Evolutionary conservation across 2,888 invertebrate genomes (phyloP).

Genomic region (Marasmarcha lunaedactyla): DNA sequence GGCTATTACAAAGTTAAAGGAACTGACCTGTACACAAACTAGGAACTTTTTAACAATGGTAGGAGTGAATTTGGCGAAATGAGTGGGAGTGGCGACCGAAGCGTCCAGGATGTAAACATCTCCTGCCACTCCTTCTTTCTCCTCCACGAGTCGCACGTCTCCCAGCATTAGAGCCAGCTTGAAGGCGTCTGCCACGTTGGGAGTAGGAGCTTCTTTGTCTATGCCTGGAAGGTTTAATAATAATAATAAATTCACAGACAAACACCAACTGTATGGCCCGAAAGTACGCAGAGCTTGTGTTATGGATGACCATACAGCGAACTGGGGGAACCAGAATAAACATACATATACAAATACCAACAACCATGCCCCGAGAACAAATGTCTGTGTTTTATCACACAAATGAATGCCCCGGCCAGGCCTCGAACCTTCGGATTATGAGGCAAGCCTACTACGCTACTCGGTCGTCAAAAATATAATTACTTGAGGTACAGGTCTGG

Average conservation of each 20-base stretch:
- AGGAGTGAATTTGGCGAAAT: slow-evolving; percentile 88
- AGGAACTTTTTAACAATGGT: slow-evolving; percentile 86
- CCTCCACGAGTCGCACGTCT: slow-evolving; percentile 82
- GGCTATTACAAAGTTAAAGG: too few relatives aligned
- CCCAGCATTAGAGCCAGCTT: slow-evolving; percentile 88
- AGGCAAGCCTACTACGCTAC: too few relatives aligned
- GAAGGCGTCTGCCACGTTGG: slow-evolving; percentile 82
- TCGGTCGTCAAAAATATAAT: too few relatives aligned
- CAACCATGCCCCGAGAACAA: too few relatives aligned
- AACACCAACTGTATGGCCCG: too few relatives aligned
- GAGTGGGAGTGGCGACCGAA: slow-evolving; percentile 80
- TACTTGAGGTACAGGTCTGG: not conserved
- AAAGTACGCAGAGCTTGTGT: not conserved
- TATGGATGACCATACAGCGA: not conserved
- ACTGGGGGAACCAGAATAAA: too few relatives aligned
- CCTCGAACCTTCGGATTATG: too few relatives aligned
- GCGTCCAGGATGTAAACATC: slow-evolving; percentile 88
- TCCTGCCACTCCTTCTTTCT: slow-evolving; percentile 84
- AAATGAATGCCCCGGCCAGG: too few relatives aligned
- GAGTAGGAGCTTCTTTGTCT: slow-evolving; percentile 77
- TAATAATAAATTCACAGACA: too few relatives aligned
- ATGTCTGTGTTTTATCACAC: too few relatives aligned
- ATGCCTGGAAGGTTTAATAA: slow-evolving; percentile 45
- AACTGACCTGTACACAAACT: slow-evolving; percentile 84
- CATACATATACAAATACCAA: too few relatives aligned